Conservation (phyloP, 2,113 vertebrate species). For the Pelodiscus sinensis region DNA sequence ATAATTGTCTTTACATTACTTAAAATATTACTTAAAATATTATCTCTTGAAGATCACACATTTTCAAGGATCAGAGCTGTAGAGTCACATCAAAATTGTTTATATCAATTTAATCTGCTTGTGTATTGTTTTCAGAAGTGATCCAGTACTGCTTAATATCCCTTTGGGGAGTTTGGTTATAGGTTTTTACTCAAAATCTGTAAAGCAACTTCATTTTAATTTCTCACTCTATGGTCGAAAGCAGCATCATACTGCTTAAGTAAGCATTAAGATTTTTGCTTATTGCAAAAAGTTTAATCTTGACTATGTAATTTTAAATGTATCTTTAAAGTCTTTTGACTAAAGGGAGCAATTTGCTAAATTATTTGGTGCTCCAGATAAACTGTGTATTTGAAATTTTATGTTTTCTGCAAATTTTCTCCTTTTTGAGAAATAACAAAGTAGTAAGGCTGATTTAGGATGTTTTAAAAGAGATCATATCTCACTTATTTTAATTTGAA, state of each 20-base stretch:
- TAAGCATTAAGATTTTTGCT: neutral
- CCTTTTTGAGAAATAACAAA: constrained; percentile 6
- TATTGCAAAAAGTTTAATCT: neutral
- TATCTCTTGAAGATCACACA: neutral
- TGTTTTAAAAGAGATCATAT: constrained; percentile 23
- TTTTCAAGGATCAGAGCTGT: fast-evolving
- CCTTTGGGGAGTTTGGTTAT: neutral
- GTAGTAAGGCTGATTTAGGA: constrained; percentile 24
- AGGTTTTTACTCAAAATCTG: neutral
- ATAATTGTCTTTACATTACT: neutral
- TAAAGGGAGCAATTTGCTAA: neutral
- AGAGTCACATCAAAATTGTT: neutral
- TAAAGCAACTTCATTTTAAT: neutral
- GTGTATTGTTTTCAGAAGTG: constrained; percentile 3
- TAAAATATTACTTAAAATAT: neutral
- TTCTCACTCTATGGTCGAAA: neutral
- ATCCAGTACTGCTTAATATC: neutral
- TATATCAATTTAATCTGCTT: neutral
- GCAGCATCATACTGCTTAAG: neutral
- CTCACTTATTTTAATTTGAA: constrained; percentile 50
- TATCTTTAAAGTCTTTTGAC: neutral
- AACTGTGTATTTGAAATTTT: neutral
- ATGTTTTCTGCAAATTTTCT: neutral
- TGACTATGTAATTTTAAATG: neutral
- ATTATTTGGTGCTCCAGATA: neutral